Evolutionary conservation across 1,140 invertebrate species (phyloP).

Genomic region (Drosophila pachea): DNA sequence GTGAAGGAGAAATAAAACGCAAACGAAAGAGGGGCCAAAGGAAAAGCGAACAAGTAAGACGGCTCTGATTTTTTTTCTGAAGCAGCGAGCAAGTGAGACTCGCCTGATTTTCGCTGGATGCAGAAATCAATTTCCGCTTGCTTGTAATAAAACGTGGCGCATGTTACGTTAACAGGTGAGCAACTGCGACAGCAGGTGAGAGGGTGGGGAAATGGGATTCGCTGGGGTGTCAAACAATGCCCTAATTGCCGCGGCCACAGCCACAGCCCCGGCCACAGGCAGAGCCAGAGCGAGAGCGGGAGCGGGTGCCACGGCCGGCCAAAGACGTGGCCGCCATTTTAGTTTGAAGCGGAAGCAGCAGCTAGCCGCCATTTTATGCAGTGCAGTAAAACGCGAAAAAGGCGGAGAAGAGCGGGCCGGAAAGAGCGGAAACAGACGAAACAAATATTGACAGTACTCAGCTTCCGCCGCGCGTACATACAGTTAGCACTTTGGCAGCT

Average conservation of each 20-base stretch:
- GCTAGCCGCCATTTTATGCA: constrained; percentile 37
- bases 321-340: constrained; percentile 33
- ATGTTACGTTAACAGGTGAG: constrained; percentile 47
- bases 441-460: constrained; percentile 67
- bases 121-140: constrained; percentile 62
- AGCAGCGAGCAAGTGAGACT: background rate
- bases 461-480: constrained; percentile 28
- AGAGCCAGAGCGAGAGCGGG: too few relatives aligned
- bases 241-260: constrained; percentile 49
- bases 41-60: too few relatives aligned
- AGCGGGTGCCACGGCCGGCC: constrained; percentile 43
- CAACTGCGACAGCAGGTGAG: background rate
- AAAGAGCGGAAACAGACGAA: constrained; percentile 45
- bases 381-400: constrained; percentile 18
- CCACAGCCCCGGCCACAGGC: constrained; percentile 5
- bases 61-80: too few relatives aligned
- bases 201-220: constrained; percentile 29
- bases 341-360: constrained; percentile 42
- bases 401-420: background rate
- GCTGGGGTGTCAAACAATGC: constrained; percentile 44
- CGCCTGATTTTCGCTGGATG: constrained; percentile 22
- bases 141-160: constrained; percentile 53
- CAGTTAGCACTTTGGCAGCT: background rate
- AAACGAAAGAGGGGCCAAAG: too few relatives aligned
- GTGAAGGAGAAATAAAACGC: too few relatives aligned